Evolutionary conservation across 2,113 vertebrate genomes (phyloP), one percentile per base, ranked within the genome.

Genomic region (Bufo bufo): DNA sequence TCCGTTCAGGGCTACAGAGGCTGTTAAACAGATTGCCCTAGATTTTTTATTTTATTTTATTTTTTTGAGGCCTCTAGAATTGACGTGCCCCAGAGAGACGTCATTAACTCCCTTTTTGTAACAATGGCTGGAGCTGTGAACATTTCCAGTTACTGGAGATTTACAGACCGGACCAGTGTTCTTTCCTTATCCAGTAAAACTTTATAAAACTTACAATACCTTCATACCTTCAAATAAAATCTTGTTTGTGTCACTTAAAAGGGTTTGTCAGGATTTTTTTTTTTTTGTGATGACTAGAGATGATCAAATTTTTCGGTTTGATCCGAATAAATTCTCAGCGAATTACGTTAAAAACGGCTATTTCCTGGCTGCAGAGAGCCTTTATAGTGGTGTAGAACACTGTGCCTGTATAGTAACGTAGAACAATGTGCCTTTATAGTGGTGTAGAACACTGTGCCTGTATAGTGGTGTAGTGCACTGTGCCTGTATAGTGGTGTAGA

Each of bases 91-190:
- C 45, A 43, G 87, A 69, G 87, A 63, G 52, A 50, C 20, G 8
- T 88, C 80, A 72, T 58, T 88, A 75, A 65, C 59, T 83, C 45
- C 87, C 63, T 88, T 88, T 8, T 79, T 83, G 66, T 83, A 83
- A 74, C 71, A 88, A 82, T 82, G 86, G 79, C 56, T 33, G 71
- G 72, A 75, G 66, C 80, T 88, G 45, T 77, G 87, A 65, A 77
- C 54, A 59, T 77, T 88, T 77, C 87, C 80, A 83, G 56, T 77
- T 63, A 33, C 87, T 74, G 78, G 56, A n/a, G 56, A 61, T 69
- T 47, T 87, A 71, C 45, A 87, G 86, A 72, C 65, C 82, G 66
- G 86, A 87, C 19, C 16, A 61, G 65, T 77, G 56, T 66, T 45
- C 45, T 47, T 71, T 58, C 20, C 43, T 61, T 45, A 61, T 61